Base-by-base conservation (phyloP, 2,888 invertebrate species). In the Phortica okadai region DNA sequence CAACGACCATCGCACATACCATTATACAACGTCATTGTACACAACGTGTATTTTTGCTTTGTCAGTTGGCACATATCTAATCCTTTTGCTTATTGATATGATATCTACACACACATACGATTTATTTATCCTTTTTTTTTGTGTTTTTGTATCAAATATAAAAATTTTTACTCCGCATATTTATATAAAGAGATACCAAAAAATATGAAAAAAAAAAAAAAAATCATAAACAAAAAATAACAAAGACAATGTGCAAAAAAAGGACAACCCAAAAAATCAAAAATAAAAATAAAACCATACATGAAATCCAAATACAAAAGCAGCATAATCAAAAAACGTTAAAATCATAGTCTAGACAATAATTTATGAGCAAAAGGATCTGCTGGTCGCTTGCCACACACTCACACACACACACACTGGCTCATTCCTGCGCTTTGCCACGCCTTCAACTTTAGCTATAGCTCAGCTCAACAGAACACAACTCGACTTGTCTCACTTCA, bases 331-430 rank as follows among this genome's bases (percentile, higher is more conserved):
- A 90, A 90, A 90, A 90, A 90, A 90, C 89, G 89, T 90, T 90
- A 90, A 90, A 90, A 90, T 90, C 90, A 90, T 90, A 90, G 89
- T 90, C 89, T 90, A 90, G 89, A 90, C 90, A 90, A 90, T 90
- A 90, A 90, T 90, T 90, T 90, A 90, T 90, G 90, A 90, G 90
- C 69, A 69, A 80, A 82, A 82, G 80, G 81, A 82, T 82, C 78
- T 78, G 74, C 25, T 33, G 64, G 41, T 25, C 41, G 25, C 64
- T 21, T 21, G 21, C 21, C 21, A 11, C 64, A 76, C 76, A 73
- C 4, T 0, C 33, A 33, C 33, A 76, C 76, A 73, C 4, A 5
- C 33, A 33, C 33, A 4, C 4, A 5, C 33, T 33, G 4, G 33
- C 33, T 33, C 33, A 33, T 33, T 4, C 33, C 33, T 74, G 73